Percentiles rank a stretch among this genome's conserved stretches.
These are phyloP conservation scores for Petromus typicus DNA, from an alignment of 2,113 vertebrate species.

Conservation along the genomic window DNA sequence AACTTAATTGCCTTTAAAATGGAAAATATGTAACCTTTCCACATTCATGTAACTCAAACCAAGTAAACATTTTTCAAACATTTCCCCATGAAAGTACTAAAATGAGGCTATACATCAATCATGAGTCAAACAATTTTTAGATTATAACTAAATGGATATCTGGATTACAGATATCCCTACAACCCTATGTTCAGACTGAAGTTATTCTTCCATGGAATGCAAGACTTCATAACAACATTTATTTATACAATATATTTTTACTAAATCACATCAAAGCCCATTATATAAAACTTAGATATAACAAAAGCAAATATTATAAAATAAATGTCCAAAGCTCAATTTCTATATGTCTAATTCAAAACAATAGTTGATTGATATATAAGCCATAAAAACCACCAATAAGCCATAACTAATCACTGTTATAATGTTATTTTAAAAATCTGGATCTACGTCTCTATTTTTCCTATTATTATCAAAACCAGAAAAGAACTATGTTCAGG, in stretches of 20 bases:
- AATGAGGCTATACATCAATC: background rate
- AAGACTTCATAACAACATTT: background rate
- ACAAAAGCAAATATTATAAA: conserved; percentile 55
- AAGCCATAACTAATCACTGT: conserved; percentile 9
- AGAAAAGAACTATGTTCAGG: background rate
- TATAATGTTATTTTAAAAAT: conserved; percentile 28
- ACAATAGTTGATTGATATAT: background rate
- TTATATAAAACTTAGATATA: conserved; percentile 11
- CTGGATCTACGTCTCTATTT: conserved; percentile 15
- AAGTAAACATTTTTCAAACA: conserved; percentile 52
- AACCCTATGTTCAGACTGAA: background rate
- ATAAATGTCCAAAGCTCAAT: background rate
- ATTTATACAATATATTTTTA: conserved; percentile 18
- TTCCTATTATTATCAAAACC: conserved; percentile 27
- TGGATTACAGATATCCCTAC: background rate
- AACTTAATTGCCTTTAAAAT: conserved; percentile 41
- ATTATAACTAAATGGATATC: conserved; percentile 52
- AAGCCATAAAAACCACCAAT: background rate
- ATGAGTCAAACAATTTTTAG: conserved; percentile 42
- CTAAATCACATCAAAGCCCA: conserved; percentile 12
- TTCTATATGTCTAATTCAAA: conserved; percentile 41
- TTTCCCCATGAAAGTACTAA: conserved; percentile 10
- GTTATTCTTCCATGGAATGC: conserved; percentile 21
- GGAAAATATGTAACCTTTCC: conserved; percentile 17
- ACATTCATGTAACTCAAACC: conserved; percentile 41